Evolutionary conservation across 1,140 invertebrate genomes (phyloP).

Genomic region (Dolichoris vasculosae): DNA sequence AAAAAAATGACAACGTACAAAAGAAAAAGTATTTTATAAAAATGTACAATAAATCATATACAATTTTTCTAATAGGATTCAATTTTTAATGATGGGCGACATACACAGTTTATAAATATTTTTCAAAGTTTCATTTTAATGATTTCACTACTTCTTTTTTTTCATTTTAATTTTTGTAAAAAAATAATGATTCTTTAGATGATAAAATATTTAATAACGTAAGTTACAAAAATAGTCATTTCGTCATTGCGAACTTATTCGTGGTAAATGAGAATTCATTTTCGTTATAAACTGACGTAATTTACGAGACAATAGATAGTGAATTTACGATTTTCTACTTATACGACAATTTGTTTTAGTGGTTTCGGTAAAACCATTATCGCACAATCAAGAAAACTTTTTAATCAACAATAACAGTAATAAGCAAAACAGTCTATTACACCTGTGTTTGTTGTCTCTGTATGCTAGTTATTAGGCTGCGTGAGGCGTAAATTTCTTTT

Average conservation of each 20-base stretch:
- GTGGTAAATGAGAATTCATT: constrained; percentile 51
- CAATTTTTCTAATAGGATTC: constrained; percentile 50
- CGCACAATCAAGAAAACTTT: constrained; percentile 49
- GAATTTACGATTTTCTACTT: constrained; percentile 42
- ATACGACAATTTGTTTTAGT: constrained; percentile 24
- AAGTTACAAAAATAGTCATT: constrained; percentile 53
- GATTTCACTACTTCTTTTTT: constrained; percentile 38
- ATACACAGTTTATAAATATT: constrained; percentile 34
- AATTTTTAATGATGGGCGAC: constrained; percentile 49
- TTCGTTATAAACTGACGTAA: constrained; percentile 47
- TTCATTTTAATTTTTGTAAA: constrained; percentile 52
- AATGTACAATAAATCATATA: constrained; percentile 34
- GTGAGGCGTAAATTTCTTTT: constrained; percentile 45
- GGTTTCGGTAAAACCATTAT: constrained; percentile 31
- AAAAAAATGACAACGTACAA: constrained; percentile 30
- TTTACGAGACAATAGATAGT: constrained; percentile 45
- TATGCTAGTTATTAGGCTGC: constrained; percentile 46
- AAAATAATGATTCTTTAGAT: constrained; percentile 46
- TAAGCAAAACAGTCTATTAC: constrained; percentile 61
- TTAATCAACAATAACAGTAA: constrained; percentile 60
- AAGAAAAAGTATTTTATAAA: constrained; percentile 39
- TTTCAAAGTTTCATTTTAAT: constrained; percentile 37
- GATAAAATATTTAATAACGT: constrained; percentile 48
- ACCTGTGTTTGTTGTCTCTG: constrained; percentile 49
- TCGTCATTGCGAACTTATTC: constrained; percentile 58